These are phyloP conservation scores for Poecilia gillii DNA, from an alignment of 2,797 vertebrate species.

Conservation along the genomic window DNA sequence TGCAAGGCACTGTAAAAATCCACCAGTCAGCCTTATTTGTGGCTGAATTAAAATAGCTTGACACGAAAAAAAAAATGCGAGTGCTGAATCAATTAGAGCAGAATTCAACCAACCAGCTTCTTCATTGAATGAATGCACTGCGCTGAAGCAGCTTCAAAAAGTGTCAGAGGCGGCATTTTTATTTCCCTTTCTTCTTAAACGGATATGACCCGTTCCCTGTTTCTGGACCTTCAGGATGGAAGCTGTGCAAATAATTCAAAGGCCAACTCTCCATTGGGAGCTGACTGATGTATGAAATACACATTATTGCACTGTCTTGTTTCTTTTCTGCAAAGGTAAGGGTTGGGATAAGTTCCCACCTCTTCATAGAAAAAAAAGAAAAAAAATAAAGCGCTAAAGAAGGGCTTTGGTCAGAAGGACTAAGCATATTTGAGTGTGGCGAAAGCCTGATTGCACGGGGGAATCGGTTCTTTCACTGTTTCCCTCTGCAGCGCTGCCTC, in stretches of 20 bases:
- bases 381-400: constrained; percentile 59
- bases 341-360: constrained; percentile 45
- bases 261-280: constrained; percentile 56
- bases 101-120: neutral
- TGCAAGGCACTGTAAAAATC: neutral
- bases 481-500: constrained; percentile 46
- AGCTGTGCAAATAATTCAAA: constrained; percentile 55
- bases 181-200: neutral
- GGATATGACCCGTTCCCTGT: neutral
- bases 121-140: neutral
- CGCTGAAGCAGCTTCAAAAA: neutral
- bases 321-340: constrained; percentile 57
- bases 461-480: constrained; percentile 46
- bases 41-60: neutral
- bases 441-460: constrained; percentile 51
- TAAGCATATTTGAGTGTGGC: constrained; percentile 75
- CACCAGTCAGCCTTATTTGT: neutral
- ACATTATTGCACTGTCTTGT: constrained; percentile 59
- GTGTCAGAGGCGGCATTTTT: neutral
- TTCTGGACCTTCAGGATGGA: neutral
- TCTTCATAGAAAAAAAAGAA: constrained; percentile 34
- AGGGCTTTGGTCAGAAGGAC: constrained; percentile 57
- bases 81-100: neutral
- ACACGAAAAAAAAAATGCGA: neutral
- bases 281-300: constrained; percentile 68